A percentile compares a stretch with the other conserved stretches of the same genome.
These are phyloP conservation scores for Yponomeuta cagnagella DNA, from an alignment of 2,888 invertebrate species.

Conservation along the genomic window DNA sequence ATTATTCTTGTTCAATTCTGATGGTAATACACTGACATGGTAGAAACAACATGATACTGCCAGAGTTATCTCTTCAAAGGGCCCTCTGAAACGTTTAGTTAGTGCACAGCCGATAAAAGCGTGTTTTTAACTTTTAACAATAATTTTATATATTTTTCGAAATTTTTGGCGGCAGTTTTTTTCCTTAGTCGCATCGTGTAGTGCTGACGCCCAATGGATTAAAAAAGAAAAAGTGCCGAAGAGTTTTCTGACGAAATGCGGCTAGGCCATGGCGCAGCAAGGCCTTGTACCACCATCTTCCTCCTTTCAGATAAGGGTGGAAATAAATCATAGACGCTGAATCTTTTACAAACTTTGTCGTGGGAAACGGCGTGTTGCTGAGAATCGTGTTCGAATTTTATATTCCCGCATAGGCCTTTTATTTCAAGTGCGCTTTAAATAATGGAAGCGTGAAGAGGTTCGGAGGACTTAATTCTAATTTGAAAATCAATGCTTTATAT, in stretches of 20 bases:
- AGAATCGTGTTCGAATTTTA: slow-evolving; percentile 34
- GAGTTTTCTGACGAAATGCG: background rate
- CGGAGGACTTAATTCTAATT: background rate
- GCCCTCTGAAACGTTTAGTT: too few relatives aligned
- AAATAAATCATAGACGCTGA: slow-evolving; percentile 62
- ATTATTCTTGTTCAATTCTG: too few relatives aligned
- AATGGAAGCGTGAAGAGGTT: background rate
- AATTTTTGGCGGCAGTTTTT: too few relatives aligned
- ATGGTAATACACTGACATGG: too few relatives aligned
- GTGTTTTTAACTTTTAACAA: too few relatives aligned
- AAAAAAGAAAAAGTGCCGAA: background rate
- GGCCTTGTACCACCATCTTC: slow-evolving; percentile 1
- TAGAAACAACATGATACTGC: too few relatives aligned
- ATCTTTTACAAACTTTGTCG: slow-evolving; percentile 56
- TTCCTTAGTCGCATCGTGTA: too few relatives aligned
- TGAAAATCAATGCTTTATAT: background rate
- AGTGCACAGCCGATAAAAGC: too few relatives aligned
- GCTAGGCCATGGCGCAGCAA: background rate
- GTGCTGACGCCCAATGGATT: too few relatives aligned
- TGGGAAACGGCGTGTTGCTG: slow-evolving; percentile 66
- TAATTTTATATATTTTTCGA: too few relatives aligned
- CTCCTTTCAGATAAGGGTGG: slow-evolving; percentile 45
- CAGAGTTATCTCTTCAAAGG: too few relatives aligned
- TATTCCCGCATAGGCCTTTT: slow-evolving; percentile 31
- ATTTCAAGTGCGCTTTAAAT: slow-evolving; percentile 21